phyloP scores from a whole-genome alignment of 2,113 vertebrate species.

The Cinclus cinclus region DNA sequence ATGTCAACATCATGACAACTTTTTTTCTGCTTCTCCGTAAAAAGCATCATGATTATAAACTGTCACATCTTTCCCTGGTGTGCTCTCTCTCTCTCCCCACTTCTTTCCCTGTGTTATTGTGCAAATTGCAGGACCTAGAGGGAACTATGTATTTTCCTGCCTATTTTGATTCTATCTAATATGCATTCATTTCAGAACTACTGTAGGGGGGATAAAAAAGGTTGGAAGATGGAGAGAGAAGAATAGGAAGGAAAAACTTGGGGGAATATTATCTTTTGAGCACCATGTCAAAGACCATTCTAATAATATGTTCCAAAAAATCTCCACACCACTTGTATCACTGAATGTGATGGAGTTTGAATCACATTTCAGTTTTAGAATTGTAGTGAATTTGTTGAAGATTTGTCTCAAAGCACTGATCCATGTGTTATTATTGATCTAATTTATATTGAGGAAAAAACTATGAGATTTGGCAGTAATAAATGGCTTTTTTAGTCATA shows the following conservation, averaged over 20 bases:
- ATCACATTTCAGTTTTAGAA: slow-evolving; percentile 45
- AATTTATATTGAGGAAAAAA: background rate
- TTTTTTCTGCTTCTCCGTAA: slow-evolving; percentile 52
- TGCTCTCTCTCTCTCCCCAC: rapidly evolving
- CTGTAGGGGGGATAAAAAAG: background rate
- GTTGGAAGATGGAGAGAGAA: background rate
- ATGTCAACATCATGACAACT: slow-evolving; percentile 51
- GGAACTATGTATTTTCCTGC: background rate
- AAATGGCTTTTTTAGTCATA: background rate
- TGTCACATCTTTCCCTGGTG: background rate
- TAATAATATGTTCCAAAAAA: background rate
- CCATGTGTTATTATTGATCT: background rate
- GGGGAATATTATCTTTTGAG: background rate
- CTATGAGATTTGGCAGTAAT: background rate
- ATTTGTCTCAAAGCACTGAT: slow-evolving; percentile 2
- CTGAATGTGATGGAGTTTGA: slow-evolving; percentile 21
- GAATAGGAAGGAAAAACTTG: background rate
- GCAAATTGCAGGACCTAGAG: background rate
- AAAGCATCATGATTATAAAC: background rate
- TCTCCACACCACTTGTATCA: rapidly evolving
- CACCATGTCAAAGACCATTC: background rate
- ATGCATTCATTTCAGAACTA: background rate
- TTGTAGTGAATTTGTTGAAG: slow-evolving; percentile 47
- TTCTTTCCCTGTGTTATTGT: background rate
- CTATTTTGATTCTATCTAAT: slow-evolving; percentile 7